These are phyloP conservation scores for Manacus vitellinus DNA, from an alignment of 2,113 vertebrate species.

Conservation along the genomic window DNA sequence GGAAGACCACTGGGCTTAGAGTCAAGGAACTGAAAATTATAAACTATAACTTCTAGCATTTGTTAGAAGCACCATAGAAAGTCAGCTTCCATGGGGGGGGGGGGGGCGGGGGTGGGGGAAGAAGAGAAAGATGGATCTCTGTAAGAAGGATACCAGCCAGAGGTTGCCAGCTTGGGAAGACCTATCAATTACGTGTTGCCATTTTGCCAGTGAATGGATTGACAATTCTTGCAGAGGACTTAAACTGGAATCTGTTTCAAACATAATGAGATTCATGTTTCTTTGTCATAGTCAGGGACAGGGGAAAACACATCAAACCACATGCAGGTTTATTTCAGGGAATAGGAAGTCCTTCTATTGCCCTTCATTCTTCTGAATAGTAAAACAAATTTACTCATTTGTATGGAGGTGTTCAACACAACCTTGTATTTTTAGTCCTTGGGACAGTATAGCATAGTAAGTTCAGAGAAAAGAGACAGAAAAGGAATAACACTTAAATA, in stretches of 20 bases:
- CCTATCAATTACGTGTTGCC: accelerated
- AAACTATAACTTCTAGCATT: not conserved
- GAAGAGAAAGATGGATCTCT: not conserved
- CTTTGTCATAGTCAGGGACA: not conserved
- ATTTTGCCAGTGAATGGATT: not conserved
- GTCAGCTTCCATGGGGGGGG: not conserved
- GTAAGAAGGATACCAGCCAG: not conserved
- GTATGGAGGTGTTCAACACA: not conserved
- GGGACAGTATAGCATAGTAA: not conserved
- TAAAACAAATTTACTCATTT: not conserved
- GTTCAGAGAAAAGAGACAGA: not conserved
- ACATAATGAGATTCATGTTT: not conserved
- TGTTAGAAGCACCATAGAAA: not conserved
- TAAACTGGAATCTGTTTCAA: not conserved
- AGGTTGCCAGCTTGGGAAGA: not conserved
- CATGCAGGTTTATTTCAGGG: not conserved
- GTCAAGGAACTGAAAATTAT: not conserved
- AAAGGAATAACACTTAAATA: conserved; percentile 40
- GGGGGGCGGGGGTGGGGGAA: too few relatives aligned
- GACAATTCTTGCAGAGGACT: not conserved
- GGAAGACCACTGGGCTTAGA: not conserved
- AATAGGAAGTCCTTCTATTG: not conserved
- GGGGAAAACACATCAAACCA: not conserved
- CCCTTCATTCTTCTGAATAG: not conserved
- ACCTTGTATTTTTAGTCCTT: not conserved